These are phyloP conservation scores for Rhorus exstirpatorius DNA, from an alignment of 2,888 invertebrate species.

Conservation along the genomic window DNA sequence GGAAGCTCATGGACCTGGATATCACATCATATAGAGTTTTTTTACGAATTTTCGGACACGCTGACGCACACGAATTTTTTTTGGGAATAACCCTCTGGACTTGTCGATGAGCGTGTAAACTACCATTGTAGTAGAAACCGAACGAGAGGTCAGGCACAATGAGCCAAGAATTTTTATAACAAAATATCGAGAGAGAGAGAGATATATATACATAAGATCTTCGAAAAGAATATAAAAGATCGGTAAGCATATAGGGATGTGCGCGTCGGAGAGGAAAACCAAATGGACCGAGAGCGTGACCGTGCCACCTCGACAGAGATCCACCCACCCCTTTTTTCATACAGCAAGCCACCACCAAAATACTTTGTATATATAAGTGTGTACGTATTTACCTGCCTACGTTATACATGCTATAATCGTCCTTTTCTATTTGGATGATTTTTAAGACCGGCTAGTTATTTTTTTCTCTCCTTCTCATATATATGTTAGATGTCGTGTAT, in stretches of 20 bases:
- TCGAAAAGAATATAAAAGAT: conserved; percentile 9
- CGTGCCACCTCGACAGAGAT: conserved; percentile 43
- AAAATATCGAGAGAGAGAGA: conserved; percentile 65
- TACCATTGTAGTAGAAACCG: conserved; percentile 54
- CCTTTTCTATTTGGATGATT: conserved; percentile 71
- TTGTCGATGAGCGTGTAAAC: conserved; percentile 60
- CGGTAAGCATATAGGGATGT: conserved; percentile 22
- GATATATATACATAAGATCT: conserved; percentile 19
- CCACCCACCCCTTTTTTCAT: conserved; percentile 63
- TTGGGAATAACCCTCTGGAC: neutral
- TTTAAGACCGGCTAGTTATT: conserved; percentile 57
- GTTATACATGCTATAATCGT: conserved; percentile 70
- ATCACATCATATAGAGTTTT: neutral
- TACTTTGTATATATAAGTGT: conserved; percentile 34
- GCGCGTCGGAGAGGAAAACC: conserved; percentile 37
- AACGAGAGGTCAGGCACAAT: conserved; percentile 57
- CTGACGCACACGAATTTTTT: neutral
- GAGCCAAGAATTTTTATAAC: conserved; percentile 72
- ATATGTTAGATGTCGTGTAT: neutral
- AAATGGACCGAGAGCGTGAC: conserved; percentile 53
- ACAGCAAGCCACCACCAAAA: conserved; percentile 24
- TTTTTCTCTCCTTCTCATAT: conserved; percentile 20
- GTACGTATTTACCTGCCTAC: conserved; percentile 57
- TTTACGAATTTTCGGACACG: conserved; percentile 14
- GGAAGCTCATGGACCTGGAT: neutral